Base-by-base conservation (phyloP, 2,113 vertebrate species). In the Scytalopus superciliaris region DNA sequence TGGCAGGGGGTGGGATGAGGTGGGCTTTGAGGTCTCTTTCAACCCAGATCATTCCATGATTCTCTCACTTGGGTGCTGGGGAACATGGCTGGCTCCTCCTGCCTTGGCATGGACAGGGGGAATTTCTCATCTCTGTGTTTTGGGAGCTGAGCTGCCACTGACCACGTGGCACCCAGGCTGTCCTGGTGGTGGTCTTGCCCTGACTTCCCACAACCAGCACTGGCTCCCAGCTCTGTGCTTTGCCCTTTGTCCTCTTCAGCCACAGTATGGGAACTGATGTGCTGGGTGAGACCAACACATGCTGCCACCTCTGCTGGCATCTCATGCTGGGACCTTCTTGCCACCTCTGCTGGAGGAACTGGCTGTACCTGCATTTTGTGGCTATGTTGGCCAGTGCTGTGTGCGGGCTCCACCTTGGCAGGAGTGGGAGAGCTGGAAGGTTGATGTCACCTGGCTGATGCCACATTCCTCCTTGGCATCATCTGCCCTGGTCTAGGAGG, bases 81-180 rank as follows among this genome's bases (percentile, higher is more conserved):
- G 33, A 13, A 62, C 0, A 5, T 47, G 67, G 33, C 42, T 73
- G 30, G 45, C 64, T 14, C 23, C 53, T 73, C 50, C 40, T 3
- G 0, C 0, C 12, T 53, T 55, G 40, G 14, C 81, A 37, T 60
- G 56, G 25, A 2, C 30, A 8, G 21, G 52, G 49, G 84, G 84
- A 93, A 84, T 96, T 93, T 86, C 95, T 85, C 86, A 64, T 78
- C 50, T 37, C n/a, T 0, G 0, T 59, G 57, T 85, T 76, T 30
- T 1, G 21, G 83, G 59, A 56, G 52, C 66, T 27, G 55, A 73
- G 60, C 53, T 59, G n/a, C 27, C 2, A 0, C 57, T 44, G 52
- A 27, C 49, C 2, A 0, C 2, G 0, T 31, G 44, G 63, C 8
- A 0, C 35, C 0, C 2, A 23, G n/a, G 33, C 39, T 35, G 3